phyloP scores from a whole-genome alignment of 2,797 vertebrate genomes.

The Manis crassicaudata region DNA sequence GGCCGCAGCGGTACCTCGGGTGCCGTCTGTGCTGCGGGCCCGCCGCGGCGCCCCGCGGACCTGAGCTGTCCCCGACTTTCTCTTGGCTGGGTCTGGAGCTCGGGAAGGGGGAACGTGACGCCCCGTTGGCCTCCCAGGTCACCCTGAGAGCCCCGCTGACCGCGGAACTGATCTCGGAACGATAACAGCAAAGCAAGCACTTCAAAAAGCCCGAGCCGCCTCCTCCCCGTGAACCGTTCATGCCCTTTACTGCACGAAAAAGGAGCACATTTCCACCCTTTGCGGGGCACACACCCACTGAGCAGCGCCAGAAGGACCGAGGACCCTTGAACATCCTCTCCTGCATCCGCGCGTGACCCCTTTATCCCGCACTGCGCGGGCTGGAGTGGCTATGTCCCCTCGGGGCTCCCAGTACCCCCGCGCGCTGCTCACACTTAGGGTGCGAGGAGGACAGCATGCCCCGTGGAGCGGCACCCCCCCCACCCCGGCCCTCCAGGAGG shows the following conservation, averaged over 20 bases:
- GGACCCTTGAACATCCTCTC: slow-evolving; percentile 59
- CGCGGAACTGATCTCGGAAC: slow-evolving; percentile 74
- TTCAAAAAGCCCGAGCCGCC: slow-evolving; percentile 73
- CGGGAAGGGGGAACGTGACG: slow-evolving; percentile 69
- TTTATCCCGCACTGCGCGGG: slow-evolving; percentile 35
- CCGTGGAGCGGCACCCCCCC: background rate
- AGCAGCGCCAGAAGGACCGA: slow-evolving; percentile 65
- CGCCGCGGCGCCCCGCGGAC: slow-evolving; percentile 78
- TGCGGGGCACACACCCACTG: slow-evolving; percentile 70
- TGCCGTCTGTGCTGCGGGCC: slow-evolving; percentile 74
- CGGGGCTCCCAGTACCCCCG: background rate
- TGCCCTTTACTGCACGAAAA: slow-evolving; percentile 61
- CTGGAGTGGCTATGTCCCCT: slow-evolving; percentile 27
- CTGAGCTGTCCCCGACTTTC: slow-evolving; percentile 73
- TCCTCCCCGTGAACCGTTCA: slow-evolving; percentile 72
- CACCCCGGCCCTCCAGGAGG: background rate
- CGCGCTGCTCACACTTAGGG: background rate
- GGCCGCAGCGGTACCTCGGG: slow-evolving; percentile 72
- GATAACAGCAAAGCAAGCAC: slow-evolving; percentile 69
- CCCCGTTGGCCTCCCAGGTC: slow-evolving; percentile 64
- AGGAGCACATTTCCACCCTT: slow-evolving; percentile 44
- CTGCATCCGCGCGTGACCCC: slow-evolving; percentile 37
- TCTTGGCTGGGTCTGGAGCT: slow-evolving; percentile 65
- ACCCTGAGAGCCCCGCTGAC: slow-evolving; percentile 61
- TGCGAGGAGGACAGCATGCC: background rate